phyloP scores from a whole-genome alignment of 2,888 invertebrate genomes.

The Xylota segnis region DNA sequence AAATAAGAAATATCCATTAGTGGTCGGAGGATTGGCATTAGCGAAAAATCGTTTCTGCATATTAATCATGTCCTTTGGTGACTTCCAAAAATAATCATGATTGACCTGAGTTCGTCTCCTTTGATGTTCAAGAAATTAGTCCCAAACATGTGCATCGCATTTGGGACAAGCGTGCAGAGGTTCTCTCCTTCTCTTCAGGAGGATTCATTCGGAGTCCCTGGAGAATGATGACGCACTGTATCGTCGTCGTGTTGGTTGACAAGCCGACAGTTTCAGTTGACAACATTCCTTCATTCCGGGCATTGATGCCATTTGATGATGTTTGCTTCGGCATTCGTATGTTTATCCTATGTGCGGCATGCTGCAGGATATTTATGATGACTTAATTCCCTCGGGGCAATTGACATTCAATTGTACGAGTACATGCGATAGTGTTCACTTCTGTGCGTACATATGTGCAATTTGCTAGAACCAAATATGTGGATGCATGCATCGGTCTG shows the following conservation, averaged over 20 bases:
- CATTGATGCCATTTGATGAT: conserved; percentile 74
- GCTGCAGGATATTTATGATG: conserved; percentile 77
- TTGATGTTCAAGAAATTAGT: conserved; percentile 67
- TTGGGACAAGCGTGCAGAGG: conserved; percentile 30
- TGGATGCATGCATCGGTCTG: neutral
- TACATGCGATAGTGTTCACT: conserved; percentile 51
- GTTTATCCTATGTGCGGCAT: conserved; percentile 61
- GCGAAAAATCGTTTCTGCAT: conserved; percentile 59
- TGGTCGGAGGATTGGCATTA: conserved; percentile 65
- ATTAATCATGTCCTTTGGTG: conserved; percentile 68
- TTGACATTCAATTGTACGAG: conserved; percentile 73
- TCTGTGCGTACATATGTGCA: conserved; percentile 25
- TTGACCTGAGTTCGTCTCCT: conserved; percentile 65
- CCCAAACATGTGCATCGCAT: conserved; percentile 48
- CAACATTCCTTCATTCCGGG: conserved; percentile 63
- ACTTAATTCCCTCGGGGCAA: conserved; percentile 74
- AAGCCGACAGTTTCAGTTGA: conserved; percentile 68
- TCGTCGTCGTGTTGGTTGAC: conserved; percentile 43
- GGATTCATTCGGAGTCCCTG: conserved; percentile 40
- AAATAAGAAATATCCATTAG: conserved; percentile 38
- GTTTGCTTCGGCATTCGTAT: conserved; percentile 63
- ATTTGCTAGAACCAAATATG: conserved; percentile 35
- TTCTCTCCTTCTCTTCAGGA: conserved; percentile 41
- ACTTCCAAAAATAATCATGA: conserved; percentile 62
- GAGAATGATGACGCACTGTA: conserved; percentile 47